Conservation (phyloP, 92 coral and sea anemone species). For the Actinostola sp. region DNA sequence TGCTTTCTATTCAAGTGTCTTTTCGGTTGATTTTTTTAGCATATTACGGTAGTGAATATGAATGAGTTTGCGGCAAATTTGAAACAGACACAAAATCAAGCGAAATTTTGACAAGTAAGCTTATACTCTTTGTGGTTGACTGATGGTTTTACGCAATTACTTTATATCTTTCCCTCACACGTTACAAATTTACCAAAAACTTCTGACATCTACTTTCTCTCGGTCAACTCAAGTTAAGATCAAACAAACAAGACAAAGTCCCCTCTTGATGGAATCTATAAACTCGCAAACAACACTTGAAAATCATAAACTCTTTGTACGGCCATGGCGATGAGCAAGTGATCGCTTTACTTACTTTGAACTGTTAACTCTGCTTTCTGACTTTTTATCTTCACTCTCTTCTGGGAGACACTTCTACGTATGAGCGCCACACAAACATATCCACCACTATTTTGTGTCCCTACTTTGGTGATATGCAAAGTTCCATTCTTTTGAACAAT, state of each 20-base stretch:
- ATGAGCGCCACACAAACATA: constrained; percentile 52
- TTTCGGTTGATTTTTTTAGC: neutral
- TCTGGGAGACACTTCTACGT: neutral
- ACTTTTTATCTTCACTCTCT: constrained; percentile 23
- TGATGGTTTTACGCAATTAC: neutral
- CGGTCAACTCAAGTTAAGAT: neutral
- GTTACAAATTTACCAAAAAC: constrained; percentile 3
- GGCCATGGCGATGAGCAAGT: too few species aligned
- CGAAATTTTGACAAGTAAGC: constrained; percentile 2
- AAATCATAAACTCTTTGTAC: too few species aligned
- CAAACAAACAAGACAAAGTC: neutral
- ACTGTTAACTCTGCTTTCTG: constrained; percentile 35
- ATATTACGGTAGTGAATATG: neutral
- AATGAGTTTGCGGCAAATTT: constrained; percentile 1
- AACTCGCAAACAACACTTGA: neutral
- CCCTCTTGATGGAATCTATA: neutral
- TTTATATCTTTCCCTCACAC: neutral
- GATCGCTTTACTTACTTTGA: constrained; percentile 41
- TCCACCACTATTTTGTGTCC: constrained; percentile 53
- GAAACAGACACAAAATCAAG: neutral
- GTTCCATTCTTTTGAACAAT: constrained; percentile 38
- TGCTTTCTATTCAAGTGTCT: constrained; percentile 16
- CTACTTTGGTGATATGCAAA: constrained; percentile 45
- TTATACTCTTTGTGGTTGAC: neutral
- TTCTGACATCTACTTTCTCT: neutral